A percentile compares a stretch with the other conserved stretches of the same genome.
These are phyloP conservation scores for Drosophila ogumai DNA, from an alignment of 1,140 invertebrate species.

Conservation along the genomic window DNA sequence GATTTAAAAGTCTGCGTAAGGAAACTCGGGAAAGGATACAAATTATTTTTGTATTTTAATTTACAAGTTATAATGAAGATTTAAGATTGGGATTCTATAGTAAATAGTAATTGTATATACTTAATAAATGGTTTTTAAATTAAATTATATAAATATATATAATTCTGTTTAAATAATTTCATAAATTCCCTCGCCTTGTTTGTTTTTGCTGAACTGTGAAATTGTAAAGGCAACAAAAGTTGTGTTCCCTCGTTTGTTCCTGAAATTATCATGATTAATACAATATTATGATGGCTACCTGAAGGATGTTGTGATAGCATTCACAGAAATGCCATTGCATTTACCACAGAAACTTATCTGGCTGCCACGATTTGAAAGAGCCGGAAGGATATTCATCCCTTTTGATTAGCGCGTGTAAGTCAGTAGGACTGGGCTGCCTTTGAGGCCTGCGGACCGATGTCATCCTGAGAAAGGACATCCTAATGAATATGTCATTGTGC, in stretches of 20 bases:
- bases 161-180: not conserved
- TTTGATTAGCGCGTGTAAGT: slow-evolving; percentile 60
- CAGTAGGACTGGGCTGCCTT: slow-evolving; percentile 11
- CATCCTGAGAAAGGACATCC: slow-evolving; percentile 59
- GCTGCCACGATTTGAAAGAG: slow-evolving; percentile 27
- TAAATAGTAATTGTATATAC: too few relatives aligned
- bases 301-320: slow-evolving; percentile 37
- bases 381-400: slow-evolving; percentile 51
- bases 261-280: slow-evolving; percentile 36
- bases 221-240: slow-evolving; percentile 6
- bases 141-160: too few relatives aligned
- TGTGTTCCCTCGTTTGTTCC: slow-evolving; percentile 5
- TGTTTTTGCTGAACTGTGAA: slow-evolving; percentile 11
- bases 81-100: not conserved
- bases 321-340: slow-evolving; percentile 20
- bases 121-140: too few relatives aligned
- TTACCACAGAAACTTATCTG: slow-evolving; percentile 29
- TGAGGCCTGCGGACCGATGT: slow-evolving; percentile 38
- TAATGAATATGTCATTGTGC: slow-evolving; percentile 59
- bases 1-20: slow-evolving; percentile 9
- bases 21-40: slow-evolving; percentile 3
- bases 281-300: slow-evolving; percentile 55
- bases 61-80: too few relatives aligned
- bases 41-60: slow-evolving; percentile 5
- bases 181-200: not conserved